Conservation (phyloP, 2,888 invertebrate genomes). For the Coenonympha glycerion region DNA sequence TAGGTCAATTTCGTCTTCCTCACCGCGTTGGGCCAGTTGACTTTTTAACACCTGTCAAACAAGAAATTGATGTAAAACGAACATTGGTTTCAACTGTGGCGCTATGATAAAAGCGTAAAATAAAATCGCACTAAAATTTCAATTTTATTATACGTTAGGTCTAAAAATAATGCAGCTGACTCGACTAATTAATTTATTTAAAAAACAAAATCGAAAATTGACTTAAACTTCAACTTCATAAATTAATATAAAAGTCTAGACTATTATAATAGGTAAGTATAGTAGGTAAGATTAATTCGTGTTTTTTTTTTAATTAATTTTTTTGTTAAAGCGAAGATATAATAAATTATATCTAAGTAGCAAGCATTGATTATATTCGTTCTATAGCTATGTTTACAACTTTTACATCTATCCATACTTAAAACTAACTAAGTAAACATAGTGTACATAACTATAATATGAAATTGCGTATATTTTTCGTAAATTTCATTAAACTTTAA, state of each 20-base stretch:
- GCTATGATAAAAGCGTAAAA: not conserved
- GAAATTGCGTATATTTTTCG: not conserved
- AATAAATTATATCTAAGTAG: not conserved
- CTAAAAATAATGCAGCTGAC: not conserved
- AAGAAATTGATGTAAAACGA: not conserved
- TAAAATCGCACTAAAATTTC: too few relatives aligned
- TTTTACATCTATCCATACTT: not conserved
- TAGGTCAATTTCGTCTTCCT: conserved; percentile 57
- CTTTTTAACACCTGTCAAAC: conserved; percentile 59
- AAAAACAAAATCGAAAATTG: too few relatives aligned
- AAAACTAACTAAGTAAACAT: not conserved
- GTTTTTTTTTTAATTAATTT: too few relatives aligned
- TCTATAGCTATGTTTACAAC: not conserved
- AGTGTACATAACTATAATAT: not conserved
- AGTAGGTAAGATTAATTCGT: too few relatives aligned
- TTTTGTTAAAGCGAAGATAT: not conserved
- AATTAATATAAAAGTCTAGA: too few relatives aligned
- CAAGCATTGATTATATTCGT: conserved; percentile 3
- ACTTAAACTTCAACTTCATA: too few relatives aligned
- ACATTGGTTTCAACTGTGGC: not conserved
- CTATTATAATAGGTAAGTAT: too few relatives aligned
- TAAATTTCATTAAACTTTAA: not conserved
- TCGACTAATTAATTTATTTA: not conserved
- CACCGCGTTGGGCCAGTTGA: conserved; percentile 58
- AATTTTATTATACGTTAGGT: too few relatives aligned